Conservation (phyloP, 2,113 vertebrate species). For the Cairina moschata region DNA sequence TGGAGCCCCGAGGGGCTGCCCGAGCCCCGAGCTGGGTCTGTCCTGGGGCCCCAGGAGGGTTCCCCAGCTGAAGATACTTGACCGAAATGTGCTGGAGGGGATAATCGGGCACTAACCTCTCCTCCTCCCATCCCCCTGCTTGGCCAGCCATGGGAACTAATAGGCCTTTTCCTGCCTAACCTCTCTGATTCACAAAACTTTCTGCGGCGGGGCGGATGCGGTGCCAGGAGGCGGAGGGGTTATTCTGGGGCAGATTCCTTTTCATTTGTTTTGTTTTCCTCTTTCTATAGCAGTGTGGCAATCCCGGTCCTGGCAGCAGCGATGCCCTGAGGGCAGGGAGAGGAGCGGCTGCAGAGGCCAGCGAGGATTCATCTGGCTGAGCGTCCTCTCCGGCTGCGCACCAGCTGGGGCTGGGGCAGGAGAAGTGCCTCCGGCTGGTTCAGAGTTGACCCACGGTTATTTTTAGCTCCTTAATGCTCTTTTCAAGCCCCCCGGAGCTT, state of each 20-base stretch:
- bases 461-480: conserved; percentile 77
- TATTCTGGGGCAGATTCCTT: conserved; percentile 59
- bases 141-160: not conserved
- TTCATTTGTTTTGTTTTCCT: conserved; percentile 56
- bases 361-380: conserved; percentile 29
- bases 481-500: conserved; percentile 8
- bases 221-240: conserved; percentile 42
- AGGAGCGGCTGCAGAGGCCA: conserved; percentile 29
- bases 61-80: not conserved
- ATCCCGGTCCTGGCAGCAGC: conserved; percentile 10
- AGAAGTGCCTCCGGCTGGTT: conserved; percentile 20
- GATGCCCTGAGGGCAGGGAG: not conserved
- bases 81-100: not conserved
- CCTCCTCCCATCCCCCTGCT: not conserved
- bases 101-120: conserved; percentile 4
- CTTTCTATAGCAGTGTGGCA: conserved; percentile 59
- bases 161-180: conserved; percentile 34
- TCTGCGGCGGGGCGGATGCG: conserved; percentile 3
- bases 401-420: conserved; percentile 14
- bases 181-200: conserved; percentile 23
- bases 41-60: not conserved
- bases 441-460: conserved; percentile 68
- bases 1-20: not conserved
- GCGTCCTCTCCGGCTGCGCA: conserved; percentile 44
- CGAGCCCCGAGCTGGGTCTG: not conserved